Evolutionary conservation across 2,113 vertebrate genomes (phyloP).

Genomic region (Noturus placidus): DNA sequence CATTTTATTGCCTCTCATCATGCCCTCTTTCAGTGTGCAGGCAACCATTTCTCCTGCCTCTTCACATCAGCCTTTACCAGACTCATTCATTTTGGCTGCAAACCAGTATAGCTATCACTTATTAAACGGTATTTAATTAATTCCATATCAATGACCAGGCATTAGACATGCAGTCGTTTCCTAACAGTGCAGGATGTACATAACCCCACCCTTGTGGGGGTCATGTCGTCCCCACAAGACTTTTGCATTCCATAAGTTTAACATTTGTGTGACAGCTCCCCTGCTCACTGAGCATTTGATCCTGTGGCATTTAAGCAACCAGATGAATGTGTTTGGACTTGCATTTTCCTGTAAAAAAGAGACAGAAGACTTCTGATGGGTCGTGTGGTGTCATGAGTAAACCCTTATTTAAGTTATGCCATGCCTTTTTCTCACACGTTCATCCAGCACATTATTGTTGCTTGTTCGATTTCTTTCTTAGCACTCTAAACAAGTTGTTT

Average conservation of each 20-base stretch:
- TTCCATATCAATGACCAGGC: background rate
- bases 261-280: background rate
- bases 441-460: background rate
- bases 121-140: conserved; percentile 10
- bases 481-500: background rate
- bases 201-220: background rate
- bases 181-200: conserved; percentile 5
- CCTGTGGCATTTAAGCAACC: background rate
- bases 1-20: background rate
- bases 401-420: background rate
- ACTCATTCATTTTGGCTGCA: background rate
- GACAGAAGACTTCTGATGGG: background rate
- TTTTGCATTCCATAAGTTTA: conserved; percentile 31
- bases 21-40: background rate
- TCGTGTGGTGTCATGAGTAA: background rate
- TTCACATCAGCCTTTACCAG: background rate
- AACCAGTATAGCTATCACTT: background rate
- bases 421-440: background rate
- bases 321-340: background rate
- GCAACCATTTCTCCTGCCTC: conserved; percentile 3
- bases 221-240: background rate
- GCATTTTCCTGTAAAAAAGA: background rate
- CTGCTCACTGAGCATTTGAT: background rate
- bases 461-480: background rate
- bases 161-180: background rate